Base-by-base conservation (phyloP, 2,797 vertebrate genomes). In the Arnoldichthys spilopterus region DNA sequence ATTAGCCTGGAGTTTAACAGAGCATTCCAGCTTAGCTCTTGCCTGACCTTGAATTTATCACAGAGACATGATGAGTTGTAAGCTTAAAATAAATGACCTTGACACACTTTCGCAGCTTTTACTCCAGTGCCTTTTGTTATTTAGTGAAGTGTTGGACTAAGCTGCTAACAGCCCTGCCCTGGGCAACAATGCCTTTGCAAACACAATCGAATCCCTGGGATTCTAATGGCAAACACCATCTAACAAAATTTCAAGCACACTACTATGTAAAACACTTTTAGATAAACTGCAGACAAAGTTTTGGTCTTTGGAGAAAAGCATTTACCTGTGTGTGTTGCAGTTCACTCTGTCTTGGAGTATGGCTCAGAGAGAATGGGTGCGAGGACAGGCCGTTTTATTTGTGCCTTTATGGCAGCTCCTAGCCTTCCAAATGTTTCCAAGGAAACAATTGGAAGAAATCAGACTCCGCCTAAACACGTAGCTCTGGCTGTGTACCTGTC, bases 301-400 rank as follows among this genome's bases (percentile, higher is more conserved):
- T n/a, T 74, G 37, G 6, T 34, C 20, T n/a, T 22, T n/a, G 63
- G 15, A 69, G 12, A 69, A 30, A 79, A 16, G 45, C 8, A n/a
- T 81, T 85, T 49, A 82, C 77, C 80, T 83, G 77, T 37, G 59
- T 64, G 69, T n/a, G 43, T 20, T 70, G 70, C 63, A 58, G 75
- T 24, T 76, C 78, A 61, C 45, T n/a, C 45, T 43, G 32, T 20
- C 26, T 45, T 30, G 28, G 28, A 72, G 37, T 24, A 43, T 24
- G 18, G 40, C 4, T n/a, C n/a, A n/a, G n/a, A n/a, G n/a, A n/a
- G n/a, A n/a, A n/a, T n/a, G n/a, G n/a, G n/a, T 26, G 20, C 56
- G n/a, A 2, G 28, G 40, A 40, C 26, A 54, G 66, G 45, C 59
- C 12, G 66, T 12, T 68, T 67, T 76, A 71, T 72, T 54, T 45